Evolutionary conservation across 2,113 vertebrate genomes (phyloP).

Genomic region (Pseudorectes ferrugineus): DNA sequence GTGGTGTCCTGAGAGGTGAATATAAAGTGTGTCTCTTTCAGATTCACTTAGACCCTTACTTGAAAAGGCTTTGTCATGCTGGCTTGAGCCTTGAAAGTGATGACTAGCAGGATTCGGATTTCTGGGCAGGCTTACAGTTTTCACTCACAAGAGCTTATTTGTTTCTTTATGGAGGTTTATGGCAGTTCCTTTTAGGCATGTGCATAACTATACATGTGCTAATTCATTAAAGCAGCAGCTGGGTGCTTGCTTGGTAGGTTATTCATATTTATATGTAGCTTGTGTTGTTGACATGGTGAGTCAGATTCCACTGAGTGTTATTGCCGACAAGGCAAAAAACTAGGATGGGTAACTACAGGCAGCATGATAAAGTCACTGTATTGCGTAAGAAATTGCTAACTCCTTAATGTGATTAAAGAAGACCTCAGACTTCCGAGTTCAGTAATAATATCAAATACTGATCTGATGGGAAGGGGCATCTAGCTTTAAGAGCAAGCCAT

Average conservation of each 20-base stretch:
- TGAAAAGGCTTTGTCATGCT: slow-evolving; percentile 55
- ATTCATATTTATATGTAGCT: slow-evolving; percentile 16
- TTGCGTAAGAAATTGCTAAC: background rate
- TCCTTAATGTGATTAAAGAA: slow-evolving; percentile 32
- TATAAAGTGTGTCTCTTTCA: background rate
- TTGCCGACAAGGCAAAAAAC: background rate
- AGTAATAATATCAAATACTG: slow-evolving; percentile 15
- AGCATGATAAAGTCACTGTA: background rate
- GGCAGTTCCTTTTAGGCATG: slow-evolving; percentile 14
- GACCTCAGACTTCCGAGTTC: background rate
- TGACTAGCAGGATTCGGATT: slow-evolving; percentile 25
- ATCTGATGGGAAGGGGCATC: slow-evolving; percentile 18
- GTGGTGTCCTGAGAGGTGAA: background rate
- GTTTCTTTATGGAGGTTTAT: slow-evolving; percentile 31
- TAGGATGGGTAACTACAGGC: background rate
- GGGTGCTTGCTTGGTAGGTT: slow-evolving; percentile 3
- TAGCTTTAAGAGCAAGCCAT: slow-evolving; percentile 22
- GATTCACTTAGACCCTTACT: background rate
- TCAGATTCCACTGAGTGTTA: background rate
- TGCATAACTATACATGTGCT: slow-evolving; percentile 36
- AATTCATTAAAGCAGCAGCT: slow-evolving; percentile 35
- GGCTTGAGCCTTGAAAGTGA: slow-evolving; percentile 33
- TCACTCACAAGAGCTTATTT: slow-evolving; percentile 21
- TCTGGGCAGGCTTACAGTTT: slow-evolving; percentile 10
- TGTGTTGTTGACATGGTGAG: background rate